These are phyloP conservation scores for Furnarius figulus DNA, from an alignment of 2,113 vertebrate species.

Conservation along the genomic window DNA sequence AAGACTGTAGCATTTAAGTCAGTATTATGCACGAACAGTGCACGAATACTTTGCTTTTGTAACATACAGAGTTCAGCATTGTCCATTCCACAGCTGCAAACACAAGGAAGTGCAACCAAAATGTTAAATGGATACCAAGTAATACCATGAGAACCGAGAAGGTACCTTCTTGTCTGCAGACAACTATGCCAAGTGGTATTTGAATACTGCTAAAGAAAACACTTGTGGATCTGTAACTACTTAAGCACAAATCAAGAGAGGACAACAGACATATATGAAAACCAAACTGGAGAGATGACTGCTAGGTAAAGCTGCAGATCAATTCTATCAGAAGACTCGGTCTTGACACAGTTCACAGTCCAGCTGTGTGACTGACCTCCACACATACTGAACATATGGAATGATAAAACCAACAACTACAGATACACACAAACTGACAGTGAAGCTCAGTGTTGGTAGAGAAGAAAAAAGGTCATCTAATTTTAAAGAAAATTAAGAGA, in stretches of 20 bases:
- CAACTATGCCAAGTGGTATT: background rate
- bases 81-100: background rate
- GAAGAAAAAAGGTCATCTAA: background rate
- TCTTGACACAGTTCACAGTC: background rate
- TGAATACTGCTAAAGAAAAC: background rate
- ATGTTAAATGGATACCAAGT: background rate
- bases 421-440: background rate
- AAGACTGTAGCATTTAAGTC: background rate
- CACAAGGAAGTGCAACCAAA: background rate
- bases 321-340: background rate
- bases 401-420: background rate
- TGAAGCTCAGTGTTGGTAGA: background rate
- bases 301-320: background rate
- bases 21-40: background rate
- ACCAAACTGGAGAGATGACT: background rate
- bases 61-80: background rate
- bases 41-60: background rate
- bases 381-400: rapidly evolving
- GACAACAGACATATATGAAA: background rate
- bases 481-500: background rate
- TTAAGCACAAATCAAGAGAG: background rate
- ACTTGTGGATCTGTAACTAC: background rate
- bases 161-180: background rate
- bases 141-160: background rate
- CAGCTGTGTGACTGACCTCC: background rate